Evolutionary conservation across 2,797 vertebrate genomes (phyloP).

Genomic region (Spheniscus humboldti): DNA sequence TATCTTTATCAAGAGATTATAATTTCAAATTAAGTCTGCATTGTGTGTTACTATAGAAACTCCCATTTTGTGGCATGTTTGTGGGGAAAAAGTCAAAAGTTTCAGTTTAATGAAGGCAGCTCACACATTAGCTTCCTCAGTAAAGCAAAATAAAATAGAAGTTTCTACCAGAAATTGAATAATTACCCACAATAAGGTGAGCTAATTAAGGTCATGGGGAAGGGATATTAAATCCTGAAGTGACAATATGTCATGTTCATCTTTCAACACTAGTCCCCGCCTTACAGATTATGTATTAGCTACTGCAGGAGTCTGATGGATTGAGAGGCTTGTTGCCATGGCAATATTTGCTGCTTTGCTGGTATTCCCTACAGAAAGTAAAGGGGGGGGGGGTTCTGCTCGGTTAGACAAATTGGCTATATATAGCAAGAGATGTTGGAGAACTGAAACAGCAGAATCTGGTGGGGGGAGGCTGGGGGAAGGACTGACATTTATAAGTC

Average conservation of each 20-base stretch:
- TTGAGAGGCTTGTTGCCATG: conserved; percentile 85
- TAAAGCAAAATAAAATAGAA: not conserved
- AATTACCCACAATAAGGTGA: not conserved
- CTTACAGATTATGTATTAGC: conserved; percentile 77
- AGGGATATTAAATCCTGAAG: conserved; percentile 22
- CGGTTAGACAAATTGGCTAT: conserved; percentile 71
- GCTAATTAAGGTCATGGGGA: conserved; percentile 37
- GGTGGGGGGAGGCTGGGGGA: not conserved
- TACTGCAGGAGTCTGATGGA: conserved; percentile 75
- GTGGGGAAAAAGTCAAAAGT: conserved; percentile 46
- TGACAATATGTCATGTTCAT: conserved; percentile 30
- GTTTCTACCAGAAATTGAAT: not conserved
- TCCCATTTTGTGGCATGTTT: conserved; percentile 53
- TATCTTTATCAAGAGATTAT: conserved; percentile 54
- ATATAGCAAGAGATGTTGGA: conserved; percentile 72
- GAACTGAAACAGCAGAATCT: conserved; percentile 59
- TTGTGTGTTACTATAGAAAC: conserved; percentile 67
- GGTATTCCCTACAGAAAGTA: conserved; percentile 83
- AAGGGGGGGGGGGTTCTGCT: not conserved
- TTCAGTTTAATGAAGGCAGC: conserved; percentile 39
- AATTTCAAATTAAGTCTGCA: conserved; percentile 58
- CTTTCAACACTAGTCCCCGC: conserved; percentile 60
- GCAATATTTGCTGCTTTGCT: conserved; percentile 84
- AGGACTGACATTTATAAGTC: not conserved
- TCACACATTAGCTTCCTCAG: not conserved